phyloP scores from a whole-genome alignment of 2,797 vertebrate species.

The Gobionotothen gibberifrons region DNA sequence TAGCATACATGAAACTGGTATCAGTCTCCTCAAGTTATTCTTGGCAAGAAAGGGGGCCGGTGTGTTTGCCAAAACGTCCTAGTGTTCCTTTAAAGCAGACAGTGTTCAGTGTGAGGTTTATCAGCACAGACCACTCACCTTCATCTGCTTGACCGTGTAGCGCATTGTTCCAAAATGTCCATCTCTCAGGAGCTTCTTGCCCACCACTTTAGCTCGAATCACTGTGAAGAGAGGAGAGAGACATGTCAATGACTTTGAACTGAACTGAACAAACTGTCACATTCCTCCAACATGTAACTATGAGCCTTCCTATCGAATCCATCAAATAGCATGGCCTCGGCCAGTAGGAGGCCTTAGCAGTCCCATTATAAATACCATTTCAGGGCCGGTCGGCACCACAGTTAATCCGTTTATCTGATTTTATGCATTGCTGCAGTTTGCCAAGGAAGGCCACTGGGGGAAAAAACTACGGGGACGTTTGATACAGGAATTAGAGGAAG shows the following conservation, averaged over 20 bases:
- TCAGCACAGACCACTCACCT: constrained; percentile 78
- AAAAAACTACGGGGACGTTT: constrained; percentile 34
- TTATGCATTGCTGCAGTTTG: constrained; percentile 65
- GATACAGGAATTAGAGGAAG: constrained; percentile 40
- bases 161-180: constrained; percentile 94
- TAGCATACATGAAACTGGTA: neutral
- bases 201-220: constrained; percentile 97
- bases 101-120: neutral
- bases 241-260: constrained; percentile 30
- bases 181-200: constrained; percentile 95
- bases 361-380: constrained; percentile 50
- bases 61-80: neutral
- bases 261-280: constrained; percentile 29
- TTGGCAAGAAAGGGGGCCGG: neutral
- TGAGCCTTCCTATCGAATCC: constrained; percentile 20
- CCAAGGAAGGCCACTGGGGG: constrained; percentile 40
- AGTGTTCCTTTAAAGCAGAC: neutral
- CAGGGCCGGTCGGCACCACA: constrained; percentile 50
- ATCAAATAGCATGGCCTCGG: constrained; percentile 26
- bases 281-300: constrained; percentile 30
- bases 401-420: constrained; percentile 74
- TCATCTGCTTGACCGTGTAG: constrained; percentile 98
- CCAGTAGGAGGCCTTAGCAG: constrained; percentile 57
- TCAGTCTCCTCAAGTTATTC: neutral
- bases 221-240: constrained; percentile 82